A percentile compares a stretch with the other conserved stretches of the same genome.
These are phyloP conservation scores for Conomelus anceps DNA, from an alignment of 2,888 invertebrate genomes.

Conservation along the genomic window DNA sequence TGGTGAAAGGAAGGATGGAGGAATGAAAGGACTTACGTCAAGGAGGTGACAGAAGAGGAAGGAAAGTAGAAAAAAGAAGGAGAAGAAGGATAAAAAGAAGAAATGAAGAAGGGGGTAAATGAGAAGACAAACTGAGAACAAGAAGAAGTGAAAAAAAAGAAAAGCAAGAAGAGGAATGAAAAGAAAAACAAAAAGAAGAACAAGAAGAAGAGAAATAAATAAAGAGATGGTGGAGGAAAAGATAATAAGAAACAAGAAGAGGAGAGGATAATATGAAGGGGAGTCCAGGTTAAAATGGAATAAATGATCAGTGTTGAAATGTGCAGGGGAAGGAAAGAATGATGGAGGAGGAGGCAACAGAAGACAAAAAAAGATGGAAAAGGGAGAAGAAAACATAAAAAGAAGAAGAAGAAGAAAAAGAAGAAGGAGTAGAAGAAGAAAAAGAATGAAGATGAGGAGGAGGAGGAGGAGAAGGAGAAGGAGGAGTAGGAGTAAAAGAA, in stretches of 20 bases:
- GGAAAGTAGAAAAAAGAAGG: background rate
- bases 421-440: background rate
- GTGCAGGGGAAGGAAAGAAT: too few species aligned
- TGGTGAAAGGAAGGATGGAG: background rate
- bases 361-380: background rate
- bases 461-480: background rate
- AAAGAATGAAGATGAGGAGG: background rate
- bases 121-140: background rate
- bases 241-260: background rate
- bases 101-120: background rate
- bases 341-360: too few species aligned
- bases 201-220: too few species aligned
- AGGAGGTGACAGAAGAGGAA: background rate
- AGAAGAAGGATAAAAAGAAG: background rate
- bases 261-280: too few species aligned
- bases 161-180: background rate
- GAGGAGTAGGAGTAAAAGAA: background rate
- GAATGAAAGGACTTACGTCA: too few species aligned
- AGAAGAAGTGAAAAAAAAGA: background rate
- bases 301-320: too few species aligned
- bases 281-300: too few species aligned
- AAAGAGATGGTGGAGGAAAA: too few species aligned
- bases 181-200: too few species aligned
- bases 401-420: background rate
- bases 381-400: background rate